A percentile compares a stretch with the other conserved stretches of the same genome.
Conservation (phyloP, 2,888 invertebrate genomes). For the Crematogaster levior region DNA sequence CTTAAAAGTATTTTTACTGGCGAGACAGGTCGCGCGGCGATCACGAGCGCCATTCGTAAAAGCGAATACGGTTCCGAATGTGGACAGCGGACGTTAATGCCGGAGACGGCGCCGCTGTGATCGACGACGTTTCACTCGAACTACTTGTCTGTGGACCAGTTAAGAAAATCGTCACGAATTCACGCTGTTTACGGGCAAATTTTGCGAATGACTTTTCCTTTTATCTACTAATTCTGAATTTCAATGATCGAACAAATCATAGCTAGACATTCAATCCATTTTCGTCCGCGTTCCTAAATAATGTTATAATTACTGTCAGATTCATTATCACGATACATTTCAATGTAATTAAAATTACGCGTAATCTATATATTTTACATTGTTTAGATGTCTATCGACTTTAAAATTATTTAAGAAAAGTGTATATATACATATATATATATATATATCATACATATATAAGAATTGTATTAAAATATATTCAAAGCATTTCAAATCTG, state of each 20-base stretch:
- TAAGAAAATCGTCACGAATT: conserved; percentile 27
- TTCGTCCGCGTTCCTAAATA: not conserved
- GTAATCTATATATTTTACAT: not conserved
- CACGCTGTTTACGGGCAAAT: not conserved
- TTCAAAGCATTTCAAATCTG: not conserved
- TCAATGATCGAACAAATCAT: not conserved
- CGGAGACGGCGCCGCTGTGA: conserved; percentile 67
- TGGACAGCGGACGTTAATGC: conserved; percentile 65
- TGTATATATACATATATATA: no score
- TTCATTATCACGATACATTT: not conserved
- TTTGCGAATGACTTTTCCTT: not conserved
- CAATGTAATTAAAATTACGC: not conserved
- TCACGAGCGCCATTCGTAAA: conserved; percentile 68
- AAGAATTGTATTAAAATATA: not conserved
- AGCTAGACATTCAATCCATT: not conserved
- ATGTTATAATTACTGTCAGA: not conserved
- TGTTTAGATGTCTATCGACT: not conserved
- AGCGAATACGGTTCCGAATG: conserved; percentile 64
- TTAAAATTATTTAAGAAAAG: not conserved
- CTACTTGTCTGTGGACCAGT: conserved; percentile 23
- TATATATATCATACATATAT: no score
- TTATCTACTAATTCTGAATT: not conserved
- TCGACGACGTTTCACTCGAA: conserved; percentile 62
- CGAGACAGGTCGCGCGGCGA: conserved; percentile 52
- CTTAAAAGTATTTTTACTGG: conserved; percentile 78